These are phyloP conservation scores for Ephialtes manifestator DNA, from an alignment of 2,888 invertebrate genomes.

Conservation along the genomic window DNA sequence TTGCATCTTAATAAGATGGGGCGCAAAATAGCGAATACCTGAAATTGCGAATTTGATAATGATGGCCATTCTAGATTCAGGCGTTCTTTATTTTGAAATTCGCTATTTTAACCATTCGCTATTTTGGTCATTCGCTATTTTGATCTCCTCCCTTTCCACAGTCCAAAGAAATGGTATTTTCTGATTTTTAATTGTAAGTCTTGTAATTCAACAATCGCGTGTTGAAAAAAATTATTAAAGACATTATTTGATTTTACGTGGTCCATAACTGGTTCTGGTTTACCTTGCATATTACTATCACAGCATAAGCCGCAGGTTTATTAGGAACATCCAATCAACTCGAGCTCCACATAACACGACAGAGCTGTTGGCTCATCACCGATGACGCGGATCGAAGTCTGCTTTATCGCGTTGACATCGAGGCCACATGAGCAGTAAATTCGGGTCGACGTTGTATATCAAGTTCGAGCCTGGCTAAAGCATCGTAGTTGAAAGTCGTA, in stretches of 20 bases:
- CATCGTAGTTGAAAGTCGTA: conserved; percentile 28
- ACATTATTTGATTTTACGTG: not conserved
- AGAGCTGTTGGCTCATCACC: not conserved
- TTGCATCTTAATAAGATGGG: too few relatives aligned
- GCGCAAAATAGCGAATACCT: too few relatives aligned
- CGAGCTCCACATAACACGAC: not conserved
- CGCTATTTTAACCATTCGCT: too few relatives aligned
- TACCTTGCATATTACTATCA: not conserved
- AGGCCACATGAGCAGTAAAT: conserved; percentile 7
- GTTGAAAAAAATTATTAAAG: too few relatives aligned
- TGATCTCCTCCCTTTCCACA: too few relatives aligned
- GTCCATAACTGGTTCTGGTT: not conserved
- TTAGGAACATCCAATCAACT: not conserved
- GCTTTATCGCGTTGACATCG: conserved; percentile 8
- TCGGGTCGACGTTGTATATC: conserved; percentile 5
- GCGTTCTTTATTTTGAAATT: too few relatives aligned
- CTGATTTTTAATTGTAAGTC: too few relatives aligned
- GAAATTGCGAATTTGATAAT: too few relatives aligned
- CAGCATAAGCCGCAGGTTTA: not conserved
- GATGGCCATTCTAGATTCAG: too few relatives aligned
- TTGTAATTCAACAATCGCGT: too few relatives aligned
- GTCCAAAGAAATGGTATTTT: too few relatives aligned
- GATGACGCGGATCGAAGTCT: not conserved
- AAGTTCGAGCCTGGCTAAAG: not conserved
- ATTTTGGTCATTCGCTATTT: too few relatives aligned